Evolutionary conservation across 2,888 invertebrate genomes (phyloP).

Genomic region (Hartigia nigra): DNA sequence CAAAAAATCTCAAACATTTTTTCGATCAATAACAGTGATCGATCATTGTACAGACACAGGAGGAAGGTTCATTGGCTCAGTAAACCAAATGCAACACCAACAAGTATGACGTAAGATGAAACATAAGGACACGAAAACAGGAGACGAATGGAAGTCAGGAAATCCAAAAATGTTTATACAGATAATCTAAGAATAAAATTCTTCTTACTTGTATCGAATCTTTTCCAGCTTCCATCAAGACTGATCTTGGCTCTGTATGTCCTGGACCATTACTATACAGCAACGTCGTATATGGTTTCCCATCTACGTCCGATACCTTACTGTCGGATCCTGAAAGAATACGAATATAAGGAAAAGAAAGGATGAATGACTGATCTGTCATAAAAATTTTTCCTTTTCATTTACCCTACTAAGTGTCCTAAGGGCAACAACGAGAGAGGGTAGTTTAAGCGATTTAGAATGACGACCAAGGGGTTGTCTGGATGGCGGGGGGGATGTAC

Average conservation of each 20-base stretch:
- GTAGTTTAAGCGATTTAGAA: not conserved
- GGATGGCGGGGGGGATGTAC: constrained; percentile 3
- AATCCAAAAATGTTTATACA: constrained; percentile 9
- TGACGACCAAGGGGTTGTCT: not conserved
- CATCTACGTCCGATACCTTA: constrained; percentile 80
- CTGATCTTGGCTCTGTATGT: constrained; percentile 74
- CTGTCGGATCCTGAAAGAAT: constrained; percentile 75
- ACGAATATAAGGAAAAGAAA: constrained; percentile 12
- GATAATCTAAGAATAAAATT: constrained; percentile 1
- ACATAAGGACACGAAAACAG: not conserved
- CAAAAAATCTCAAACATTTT: not conserved
- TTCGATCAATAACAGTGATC: constrained; percentile 34
- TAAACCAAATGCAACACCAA: not conserved
- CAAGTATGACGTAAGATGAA: not conserved
- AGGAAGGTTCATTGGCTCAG: not conserved
- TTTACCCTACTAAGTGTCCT: not conserved
- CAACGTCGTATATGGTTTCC: constrained; percentile 79
- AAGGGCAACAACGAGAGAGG: not conserved
- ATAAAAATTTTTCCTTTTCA: not conserved
- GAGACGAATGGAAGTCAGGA: constrained; percentile 14
- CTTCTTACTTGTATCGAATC: constrained; percentile 55
- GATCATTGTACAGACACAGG: constrained; percentile 18
- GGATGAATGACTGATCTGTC: not conserved
- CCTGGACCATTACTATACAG: constrained; percentile 84
- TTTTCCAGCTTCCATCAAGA: constrained; percentile 66